Evolutionary conservation across 1,140 invertebrate species (phyloP), one percentile per base, ranked within the genome.

Genomic region (Parapsyche elsis): DNA sequence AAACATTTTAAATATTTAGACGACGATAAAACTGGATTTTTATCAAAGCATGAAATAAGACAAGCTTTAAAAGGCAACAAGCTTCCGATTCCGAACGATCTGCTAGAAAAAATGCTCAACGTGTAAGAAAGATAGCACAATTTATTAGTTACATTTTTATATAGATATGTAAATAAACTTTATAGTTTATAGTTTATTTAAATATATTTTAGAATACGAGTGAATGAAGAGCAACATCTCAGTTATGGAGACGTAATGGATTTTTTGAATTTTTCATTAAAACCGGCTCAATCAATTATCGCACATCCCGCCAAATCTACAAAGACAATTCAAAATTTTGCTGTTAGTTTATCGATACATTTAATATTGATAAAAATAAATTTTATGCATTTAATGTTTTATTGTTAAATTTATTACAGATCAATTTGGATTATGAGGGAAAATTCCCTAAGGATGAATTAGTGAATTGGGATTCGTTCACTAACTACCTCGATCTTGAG

Each of bases 1-100:
- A 93, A 94, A 84, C 91, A 92, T 78, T 89, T 95, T 38, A 81
- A 88, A 38, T 90, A 93, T 81, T 89, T 91, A 9, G 94, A 95
- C 84, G 88, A 89, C 38, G 78, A 85, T 0, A 89, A 87, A 80
- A 88, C 85, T 9, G 93, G 93, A 49, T 90, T 88, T 46, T 84
- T 95, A 14, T 76, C 87, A 0, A 87, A 87, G 19, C 84, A 90
- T 7, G 88, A 91, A 19, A 82, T 94, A 9, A 90, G 93, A 12
- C 91, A 91, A 61, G 87, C 92, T 38, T 84, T 95, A 12, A 89
- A 91, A 16, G 93, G 91, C 0, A 91, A 91, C 74, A 88, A 91
- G 53, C 81, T 95, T 53, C 94, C 94, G 0, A 86, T 95, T 0
- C 91, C 92, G 75, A 84, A 88, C 5, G 91, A 94, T 78, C 86